Evolutionary conservation across 2,113 vertebrate species (phyloP), one percentile per base, ranked within the genome.

Genomic region (Xiphophorus maculatus): DNA sequence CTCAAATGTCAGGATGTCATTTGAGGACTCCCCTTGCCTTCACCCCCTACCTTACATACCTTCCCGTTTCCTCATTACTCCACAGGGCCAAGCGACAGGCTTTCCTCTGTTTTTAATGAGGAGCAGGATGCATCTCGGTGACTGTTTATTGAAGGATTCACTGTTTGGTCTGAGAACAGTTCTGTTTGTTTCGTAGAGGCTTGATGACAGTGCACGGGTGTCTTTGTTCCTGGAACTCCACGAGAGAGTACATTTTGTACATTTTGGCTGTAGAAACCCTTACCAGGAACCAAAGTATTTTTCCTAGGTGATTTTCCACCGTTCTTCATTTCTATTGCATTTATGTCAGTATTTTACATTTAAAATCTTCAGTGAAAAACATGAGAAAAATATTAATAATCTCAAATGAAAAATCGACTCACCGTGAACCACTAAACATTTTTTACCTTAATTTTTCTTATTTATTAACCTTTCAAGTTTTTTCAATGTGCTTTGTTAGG

Each of bases 1-100:
- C 90, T 90, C 86, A 92, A 90, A 93, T 92, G 90, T 92, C 92
- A 93, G 84, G 82, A 71, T 90, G 92, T 91, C 90, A 90, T 92
- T 87, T 85, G 84, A 91, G 81, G 74, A 22, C 77, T 79, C 69
- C 70, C 32, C 73, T 62, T 70, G 74, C 42, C 76, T 61, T 35
- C 58, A 35, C 30, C 66, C 44, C 32, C 42, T 44, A 30, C 27
- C 65, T 66, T 0, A 44, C 68, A 62, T 58, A 48, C 65, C 67
- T 68, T 30, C 82, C 62, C 71, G 0, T 74, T 73, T 85, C 60
- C 74, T 87, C 73, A 80, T 88, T 86, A 77, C 78, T 79, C 62
- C 0, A 1, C 13, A 17, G 76, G 77, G 13, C 77, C 68, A 80
- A 69, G 81, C 77, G 69, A 78, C 66, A 58, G 80, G 70, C 77